A percentile compares a stretch with the other conserved stretches of the same genome.
Evolutionary conservation across 1,140 invertebrate species (phyloP).

Genomic region (Drosophila parabipectinata): DNA sequence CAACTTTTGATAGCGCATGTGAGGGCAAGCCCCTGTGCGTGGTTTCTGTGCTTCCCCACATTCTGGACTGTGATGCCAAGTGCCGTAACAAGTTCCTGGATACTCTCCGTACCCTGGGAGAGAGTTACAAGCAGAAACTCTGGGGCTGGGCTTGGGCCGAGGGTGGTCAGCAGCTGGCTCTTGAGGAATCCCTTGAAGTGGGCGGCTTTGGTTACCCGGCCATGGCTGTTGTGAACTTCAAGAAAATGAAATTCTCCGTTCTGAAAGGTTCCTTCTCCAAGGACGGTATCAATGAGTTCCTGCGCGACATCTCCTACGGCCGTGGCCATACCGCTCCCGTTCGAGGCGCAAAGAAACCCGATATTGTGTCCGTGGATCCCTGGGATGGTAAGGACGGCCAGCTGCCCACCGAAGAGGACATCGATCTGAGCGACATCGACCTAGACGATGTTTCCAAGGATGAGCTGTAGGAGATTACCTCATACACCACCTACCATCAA

Average conservation of each 20-base stretch:
- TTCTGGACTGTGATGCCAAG: conserved; percentile 97
- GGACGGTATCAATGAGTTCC: conserved; percentile 97
- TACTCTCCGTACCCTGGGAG: conserved; percentile 90
- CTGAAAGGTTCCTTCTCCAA: conserved; percentile 97
- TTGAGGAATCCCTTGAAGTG: conserved; percentile 96
- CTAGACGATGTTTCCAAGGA: conserved; percentile 92
- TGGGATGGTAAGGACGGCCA: conserved; percentile 99
- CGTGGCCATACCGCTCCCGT: conserved; percentile 96
- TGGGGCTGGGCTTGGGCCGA: conserved; percentile 99
- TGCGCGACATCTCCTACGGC: conserved; percentile 97
- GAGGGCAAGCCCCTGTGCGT: conserved; percentile 96
- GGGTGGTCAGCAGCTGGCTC: conserved; percentile 91
- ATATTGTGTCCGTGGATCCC: conserved; percentile 89
- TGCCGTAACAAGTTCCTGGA: conserved; percentile 96
- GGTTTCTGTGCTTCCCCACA: conserved; percentile 97
- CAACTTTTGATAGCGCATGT: conserved; percentile 90
- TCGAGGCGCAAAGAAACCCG: conserved; percentile 93
- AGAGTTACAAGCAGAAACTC: conserved; percentile 97
- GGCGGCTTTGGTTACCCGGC: conserved; percentile 97
- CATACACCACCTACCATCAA: conserved; percentile 21
- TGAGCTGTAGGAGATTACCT: conserved; percentile 88
- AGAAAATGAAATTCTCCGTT: conserved; percentile 98
- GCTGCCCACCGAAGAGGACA: conserved; percentile 94
- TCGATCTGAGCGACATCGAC: conserved; percentile 95
- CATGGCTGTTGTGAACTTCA: conserved; percentile 97